phyloP scores from a whole-genome alignment of 2,888 invertebrate genomes.

The Cosmia pyralina region DNA sequence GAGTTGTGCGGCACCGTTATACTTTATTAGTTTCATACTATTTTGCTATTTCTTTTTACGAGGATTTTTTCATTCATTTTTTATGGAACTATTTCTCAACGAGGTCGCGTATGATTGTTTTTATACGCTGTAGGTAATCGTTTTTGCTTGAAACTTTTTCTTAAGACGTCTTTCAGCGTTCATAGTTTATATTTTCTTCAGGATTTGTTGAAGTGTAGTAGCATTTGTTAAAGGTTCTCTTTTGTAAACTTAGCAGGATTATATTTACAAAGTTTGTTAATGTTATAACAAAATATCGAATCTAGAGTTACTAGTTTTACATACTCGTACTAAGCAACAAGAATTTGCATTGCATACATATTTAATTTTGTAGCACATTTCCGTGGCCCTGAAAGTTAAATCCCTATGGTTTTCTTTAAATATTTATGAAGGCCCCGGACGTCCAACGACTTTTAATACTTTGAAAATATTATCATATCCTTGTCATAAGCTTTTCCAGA shows the following conservation, averaged over 20 bases:
- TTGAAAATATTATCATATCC: slow-evolving; percentile 80
- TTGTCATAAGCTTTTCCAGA: slow-evolving; percentile 74
- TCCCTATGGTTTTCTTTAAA: slow-evolving; percentile 83
- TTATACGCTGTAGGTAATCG: slow-evolving; percentile 39
- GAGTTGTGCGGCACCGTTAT: slow-evolving; percentile 43
- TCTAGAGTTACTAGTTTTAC: slow-evolving; percentile 21
- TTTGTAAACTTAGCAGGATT: neutral
- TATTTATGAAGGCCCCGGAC: slow-evolving; percentile 83
- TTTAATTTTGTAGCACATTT: slow-evolving; percentile 70
- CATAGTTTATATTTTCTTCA: slow-evolving; percentile 40
- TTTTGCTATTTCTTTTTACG: slow-evolving; percentile 45
- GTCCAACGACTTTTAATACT: slow-evolving; percentile 83
- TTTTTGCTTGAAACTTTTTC: slow-evolving; percentile 45
- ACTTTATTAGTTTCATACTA: slow-evolving; percentile 58
- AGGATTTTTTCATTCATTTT: slow-evolving; percentile 34
- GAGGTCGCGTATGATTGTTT: slow-evolving; percentile 51
- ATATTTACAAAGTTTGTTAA: neutral
- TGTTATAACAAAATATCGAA: slow-evolving; percentile 13
- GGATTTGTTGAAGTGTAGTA: slow-evolving; percentile 20
- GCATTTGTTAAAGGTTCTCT: neutral
- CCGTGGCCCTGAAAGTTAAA: slow-evolving; percentile 78
- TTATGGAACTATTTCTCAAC: slow-evolving; percentile 39
- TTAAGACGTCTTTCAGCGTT: slow-evolving; percentile 4
- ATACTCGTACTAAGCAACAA: slow-evolving; percentile 18
- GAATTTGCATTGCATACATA: slow-evolving; percentile 58